A percentile compares a stretch with the other conserved stretches of the same genome.
Evolutionary conservation across 2,888 invertebrate genomes (phyloP).

Genomic region (Apamea monoglypha): DNA sequence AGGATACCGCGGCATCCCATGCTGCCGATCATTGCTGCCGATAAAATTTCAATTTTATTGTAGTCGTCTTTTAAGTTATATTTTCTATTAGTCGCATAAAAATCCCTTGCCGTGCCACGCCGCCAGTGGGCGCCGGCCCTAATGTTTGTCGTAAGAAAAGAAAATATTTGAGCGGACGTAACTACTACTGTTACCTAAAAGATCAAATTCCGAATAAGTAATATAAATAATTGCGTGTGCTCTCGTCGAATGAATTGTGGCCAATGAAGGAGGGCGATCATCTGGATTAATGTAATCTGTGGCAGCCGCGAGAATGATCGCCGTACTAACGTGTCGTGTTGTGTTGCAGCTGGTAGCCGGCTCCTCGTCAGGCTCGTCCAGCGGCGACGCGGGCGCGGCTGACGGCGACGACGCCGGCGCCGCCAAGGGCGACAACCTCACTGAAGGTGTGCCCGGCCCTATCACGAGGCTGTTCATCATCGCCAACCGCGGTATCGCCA

Average conservation of each 20-base stretch:
- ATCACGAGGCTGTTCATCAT: constrained; percentile 96
- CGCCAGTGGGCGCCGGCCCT: no score
- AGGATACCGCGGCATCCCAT: no score
- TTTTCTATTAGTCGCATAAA: no score
- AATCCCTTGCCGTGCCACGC: no score
- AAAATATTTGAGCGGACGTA: background rate
- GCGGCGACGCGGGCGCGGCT: constrained; percentile 85
- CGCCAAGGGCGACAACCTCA: constrained; percentile 92
- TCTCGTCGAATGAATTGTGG: background rate
- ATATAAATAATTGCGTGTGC: background rate
- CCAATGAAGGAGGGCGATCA: background rate
- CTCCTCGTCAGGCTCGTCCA: constrained; percentile 89
- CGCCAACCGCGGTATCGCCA: constrained; percentile 96
- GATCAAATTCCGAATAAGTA: background rate
- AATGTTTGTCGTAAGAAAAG: background rate
- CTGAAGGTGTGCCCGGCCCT: constrained; percentile 96
- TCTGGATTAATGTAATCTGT: constrained; percentile 3
- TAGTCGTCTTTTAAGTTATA: no score
- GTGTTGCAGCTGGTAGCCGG: constrained; percentile 94
- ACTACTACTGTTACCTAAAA: background rate
- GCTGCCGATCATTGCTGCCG: no score
- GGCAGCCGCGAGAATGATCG: background rate
- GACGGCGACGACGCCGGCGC: constrained; percentile 89
- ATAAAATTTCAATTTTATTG: no score
- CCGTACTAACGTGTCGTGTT: constrained; percentile 19